Percentiles rank a stretch among this genome's conserved stretches.
phyloP scores from a whole-genome alignment of 2,113 vertebrate genomes.

The Agelaius tricolor region DNA sequence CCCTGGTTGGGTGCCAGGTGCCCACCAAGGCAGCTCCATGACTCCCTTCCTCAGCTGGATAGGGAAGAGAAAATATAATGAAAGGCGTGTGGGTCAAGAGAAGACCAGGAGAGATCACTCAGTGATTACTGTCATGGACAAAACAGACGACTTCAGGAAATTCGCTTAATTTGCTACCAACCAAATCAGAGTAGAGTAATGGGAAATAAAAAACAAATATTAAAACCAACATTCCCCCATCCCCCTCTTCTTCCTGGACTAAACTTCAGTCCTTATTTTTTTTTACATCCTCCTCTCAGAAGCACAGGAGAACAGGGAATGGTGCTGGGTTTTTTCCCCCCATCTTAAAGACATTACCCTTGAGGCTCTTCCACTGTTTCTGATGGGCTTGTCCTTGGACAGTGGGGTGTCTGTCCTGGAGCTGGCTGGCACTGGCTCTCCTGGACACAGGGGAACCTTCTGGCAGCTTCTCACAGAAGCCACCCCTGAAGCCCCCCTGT shows the following conservation, averaged over 20 bases:
- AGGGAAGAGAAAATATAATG: neutral
- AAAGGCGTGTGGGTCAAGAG: fast-evolving
- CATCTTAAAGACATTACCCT: neutral
- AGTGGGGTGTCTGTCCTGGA: neutral
- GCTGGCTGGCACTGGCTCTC: neutral
- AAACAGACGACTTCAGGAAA: neutral
- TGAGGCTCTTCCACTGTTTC: neutral
- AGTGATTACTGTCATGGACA: no score
- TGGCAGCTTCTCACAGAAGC: neutral
- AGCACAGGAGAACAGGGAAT: neutral
- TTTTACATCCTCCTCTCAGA: neutral
- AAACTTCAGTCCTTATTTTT: neutral
- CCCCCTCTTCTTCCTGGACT: neutral
- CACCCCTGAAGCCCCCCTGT: fast-evolving
- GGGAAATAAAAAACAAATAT: neutral
- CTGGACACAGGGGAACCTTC: neutral
- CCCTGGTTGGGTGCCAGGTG: neutral
- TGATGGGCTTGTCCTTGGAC: neutral
- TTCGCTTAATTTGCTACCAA: neutral
- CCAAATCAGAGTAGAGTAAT: neutral
- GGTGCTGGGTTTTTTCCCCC: fast-evolving
- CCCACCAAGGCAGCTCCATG: neutral
- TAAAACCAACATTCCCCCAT: neutral
- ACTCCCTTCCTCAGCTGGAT: neutral
- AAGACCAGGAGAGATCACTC: neutral